A percentile compares a stretch with the other conserved stretches of the same genome.
Conservation (phyloP, 2,888 invertebrate species). For the Trachelus stipa region DNA sequence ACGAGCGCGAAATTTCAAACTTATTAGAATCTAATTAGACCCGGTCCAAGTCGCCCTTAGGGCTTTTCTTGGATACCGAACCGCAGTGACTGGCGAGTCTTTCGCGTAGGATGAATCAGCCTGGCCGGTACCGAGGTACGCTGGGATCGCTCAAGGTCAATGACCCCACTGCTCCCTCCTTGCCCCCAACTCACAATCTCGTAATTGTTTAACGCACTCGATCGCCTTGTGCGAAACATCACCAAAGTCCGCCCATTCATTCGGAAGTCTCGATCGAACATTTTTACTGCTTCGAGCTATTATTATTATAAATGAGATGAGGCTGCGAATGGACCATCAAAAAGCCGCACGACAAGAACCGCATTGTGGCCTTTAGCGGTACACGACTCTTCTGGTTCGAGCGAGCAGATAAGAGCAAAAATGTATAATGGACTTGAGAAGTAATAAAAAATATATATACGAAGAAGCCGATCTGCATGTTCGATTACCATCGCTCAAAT, state of each 20-base stretch:
- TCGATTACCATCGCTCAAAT: neutral
- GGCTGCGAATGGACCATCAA: conserved; percentile 3
- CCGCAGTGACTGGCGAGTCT: neutral
- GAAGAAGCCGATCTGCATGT: neutral
- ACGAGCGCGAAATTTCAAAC: neutral
- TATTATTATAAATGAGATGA: neutral
- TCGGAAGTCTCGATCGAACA: neutral
- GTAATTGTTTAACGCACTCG: conserved; percentile 37
- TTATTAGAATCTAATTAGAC: conserved; percentile 47
- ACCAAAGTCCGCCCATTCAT: neutral
- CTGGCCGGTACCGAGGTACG: neutral
- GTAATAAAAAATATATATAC: neutral
- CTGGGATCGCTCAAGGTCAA: neutral
- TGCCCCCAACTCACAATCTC: conserved; percentile 31
- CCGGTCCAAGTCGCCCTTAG: neutral
- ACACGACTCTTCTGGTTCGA: neutral
- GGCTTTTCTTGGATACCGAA: neutral
- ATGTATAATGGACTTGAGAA: neutral
- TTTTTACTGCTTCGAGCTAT: neutral
- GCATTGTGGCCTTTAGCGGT: conserved; percentile 23
- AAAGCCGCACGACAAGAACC: conserved; percentile 27
- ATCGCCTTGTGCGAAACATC: neutral
- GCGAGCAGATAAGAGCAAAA: neutral
- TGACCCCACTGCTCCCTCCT: neutral
- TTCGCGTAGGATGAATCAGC: conserved; percentile 37